Evolutionary conservation across 2,797 vertebrate genomes (phyloP), one percentile per base, ranked within the genome.

Genomic region (Geotria australis): DNA sequence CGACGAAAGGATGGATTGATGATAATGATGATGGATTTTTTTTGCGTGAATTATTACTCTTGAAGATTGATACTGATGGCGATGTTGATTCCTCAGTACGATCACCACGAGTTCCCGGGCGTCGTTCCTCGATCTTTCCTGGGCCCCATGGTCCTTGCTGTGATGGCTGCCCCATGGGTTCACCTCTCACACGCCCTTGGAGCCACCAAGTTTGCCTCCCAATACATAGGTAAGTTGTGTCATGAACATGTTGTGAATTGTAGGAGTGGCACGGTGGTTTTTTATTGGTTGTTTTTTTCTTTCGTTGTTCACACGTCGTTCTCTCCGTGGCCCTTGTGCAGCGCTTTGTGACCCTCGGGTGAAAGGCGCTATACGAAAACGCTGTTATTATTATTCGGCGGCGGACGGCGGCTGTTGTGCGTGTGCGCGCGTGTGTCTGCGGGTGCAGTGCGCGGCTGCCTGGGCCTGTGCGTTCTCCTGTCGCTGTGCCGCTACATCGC

Each of bases 61-160:
- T 11, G 14, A 53, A 11, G 49, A 14, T 53, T 14, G 14, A 11
- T 7, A 14, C 11, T 49, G 13, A 3, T n/a, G 5, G 6, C 47
- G 47, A 5, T 48, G 47, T 56, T 47, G 12, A 13, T 38, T 14
- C 6, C 10, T 59, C 70, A 98, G 89, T 98, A 89, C 47, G 91
- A 98, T 64, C 91, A 98, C 60, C 79, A 77, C 56, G 81, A 85
- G 63, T 99, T 95, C 63, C 86, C 91, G 1, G 89, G 91, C 8
- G 88, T 91, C 48, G 89, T 99, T 15, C 88, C 89, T 45, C 73
- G 91, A 61, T 83, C 88, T 0, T 99, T 96, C 64, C 70, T 94
- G 1, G 89, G 88, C 46, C 85, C 91, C 0, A 61, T 95, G 60
- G 67, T 81, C 59, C 64, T 96, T 12, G 78, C 80, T 2, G 56